These are phyloP conservation scores for Cyrtonyx montezumae DNA, from an alignment of 2,113 vertebrate species.

Conservation along the genomic window DNA sequence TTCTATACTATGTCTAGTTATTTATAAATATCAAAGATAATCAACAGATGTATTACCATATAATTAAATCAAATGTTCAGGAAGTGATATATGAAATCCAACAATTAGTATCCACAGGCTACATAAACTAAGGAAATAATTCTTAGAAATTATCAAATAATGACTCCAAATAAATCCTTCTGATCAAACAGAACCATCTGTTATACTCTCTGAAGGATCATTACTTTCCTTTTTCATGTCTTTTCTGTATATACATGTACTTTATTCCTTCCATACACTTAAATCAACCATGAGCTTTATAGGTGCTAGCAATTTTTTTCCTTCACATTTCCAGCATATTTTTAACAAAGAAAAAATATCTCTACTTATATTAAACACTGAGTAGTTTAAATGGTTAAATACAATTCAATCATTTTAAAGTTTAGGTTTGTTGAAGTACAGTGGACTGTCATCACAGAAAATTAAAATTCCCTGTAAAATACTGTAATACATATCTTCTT, in stretches of 20 bases:
- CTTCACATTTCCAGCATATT: background rate
- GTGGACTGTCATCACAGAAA: background rate
- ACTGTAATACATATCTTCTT: background rate
- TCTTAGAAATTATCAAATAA: slow-evolving; percentile 20
- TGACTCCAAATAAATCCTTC: background rate
- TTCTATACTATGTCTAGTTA: slow-evolving; percentile 10
- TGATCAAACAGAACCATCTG: background rate
- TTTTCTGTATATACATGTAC: background rate
- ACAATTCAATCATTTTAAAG: background rate
- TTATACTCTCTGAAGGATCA: background rate
- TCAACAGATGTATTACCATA: slow-evolving; percentile 21
- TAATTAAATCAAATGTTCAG: background rate
- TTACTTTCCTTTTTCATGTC: background rate
- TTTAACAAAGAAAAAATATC: background rate
- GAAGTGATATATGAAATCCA: background rate
- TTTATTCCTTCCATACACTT: slow-evolving; percentile 13
- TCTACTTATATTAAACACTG: background rate
- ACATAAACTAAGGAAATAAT: slow-evolving; percentile 8
- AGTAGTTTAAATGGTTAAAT: background rate
- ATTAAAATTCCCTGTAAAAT: background rate
- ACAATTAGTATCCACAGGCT: background rate
- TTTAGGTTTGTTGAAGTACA: background rate
- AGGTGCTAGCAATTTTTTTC: slow-evolving; percentile 2
- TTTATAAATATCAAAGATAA: slow-evolving; percentile 23
- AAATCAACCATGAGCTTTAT: background rate